Evolutionary conservation across 2,113 vertebrate genomes (phyloP), one percentile per base, ranked within the genome.

Genomic region (Dermatemys mawii): DNA sequence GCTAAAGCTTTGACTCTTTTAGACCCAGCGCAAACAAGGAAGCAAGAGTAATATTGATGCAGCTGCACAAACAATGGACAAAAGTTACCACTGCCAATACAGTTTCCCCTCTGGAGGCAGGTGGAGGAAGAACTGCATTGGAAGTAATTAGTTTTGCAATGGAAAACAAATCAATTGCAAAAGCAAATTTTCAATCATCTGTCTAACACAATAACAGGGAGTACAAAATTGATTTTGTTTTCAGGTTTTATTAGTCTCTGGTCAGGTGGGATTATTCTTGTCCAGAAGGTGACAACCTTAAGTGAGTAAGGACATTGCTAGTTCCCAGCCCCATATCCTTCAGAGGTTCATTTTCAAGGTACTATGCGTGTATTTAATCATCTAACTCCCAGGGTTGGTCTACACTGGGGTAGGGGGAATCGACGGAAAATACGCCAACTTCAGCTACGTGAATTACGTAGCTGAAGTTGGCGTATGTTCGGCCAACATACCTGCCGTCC

Each of bases 101-200:
- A 90, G 90, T 94, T 97, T 97, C 94, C 94, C 94, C 94, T 97
- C 96, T 51, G n/a, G 96, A 97, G 92, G 93, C 91, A 96, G 89
- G 89, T 51, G 91, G 84, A 95, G 93, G 92, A 96, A 97, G 96
- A 95, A 95, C 93, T 96, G 92, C 86, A 90, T 80, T 95, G 93
- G 93, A 96, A 88, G 53, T 95, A 97, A 97, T 97, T 97, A 97
- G 96, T 97, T 97, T 97, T 97, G 95, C 92, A 97, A 93, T 94
- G 87, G 95, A 96, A 97, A 97, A 96, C 93, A 98, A 98, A 97
- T 97, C 97, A 97, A 97, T 97, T 92, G 96, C 67, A 96, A 97
- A 97, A 97, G 95, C 95, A 96, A 96, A 96, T 96, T 97, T 97
- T 97, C 96, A 97, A 94, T 97, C 94, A 95, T 92, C 93, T 91